Evolutionary conservation across 2,888 invertebrate genomes (phyloP), one percentile per base, ranked within the genome.

Genomic region (Podotricha telesiphe): DNA sequence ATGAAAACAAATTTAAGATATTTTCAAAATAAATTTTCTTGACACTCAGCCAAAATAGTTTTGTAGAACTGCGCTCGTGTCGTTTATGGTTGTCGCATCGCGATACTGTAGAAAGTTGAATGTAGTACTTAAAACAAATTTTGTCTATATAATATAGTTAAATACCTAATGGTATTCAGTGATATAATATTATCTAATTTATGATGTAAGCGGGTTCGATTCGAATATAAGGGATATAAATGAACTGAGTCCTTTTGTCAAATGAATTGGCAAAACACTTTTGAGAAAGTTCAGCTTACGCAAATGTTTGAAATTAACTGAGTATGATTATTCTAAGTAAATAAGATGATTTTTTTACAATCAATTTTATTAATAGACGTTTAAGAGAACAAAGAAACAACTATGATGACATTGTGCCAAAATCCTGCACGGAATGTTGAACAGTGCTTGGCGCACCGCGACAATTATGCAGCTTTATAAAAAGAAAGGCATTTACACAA

Each of bases 21-120:
- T 63, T 68, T 58, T 58, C 53, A 66, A 68, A 71, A 68, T 56
- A 73, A 68, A 72, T 63, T 72, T 66, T 72, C 69, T 73, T 75
- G 74, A 70, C 69, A 68, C 56, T 28, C 61, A 59, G 75, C 75
- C 75, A 76, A 74, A 73, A 74, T 66, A 68, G 63, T 69, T 68
- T 53, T 42, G 53, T 42, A 53, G 66, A 42, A 66, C 3, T 62
- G 28, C 37, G 62, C 62, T 47, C 53, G 68, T 58, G 55, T 45
- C 63, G 62, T 66, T 63, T 67, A 63, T 66, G 62, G 63, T 45
- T 56, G 37, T 62, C 68, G 68, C 71, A 68, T 58, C 58, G 65
- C 62, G 62, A 66, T 71, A 66, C 58, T 42, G 19, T 45, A 5
- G 51, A 59, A 65, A 48, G 64, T 67, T 64, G 50, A 65, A 64